phyloP scores from a whole-genome alignment of 2,113 vertebrate species.

The Arizona elegans region DNA sequence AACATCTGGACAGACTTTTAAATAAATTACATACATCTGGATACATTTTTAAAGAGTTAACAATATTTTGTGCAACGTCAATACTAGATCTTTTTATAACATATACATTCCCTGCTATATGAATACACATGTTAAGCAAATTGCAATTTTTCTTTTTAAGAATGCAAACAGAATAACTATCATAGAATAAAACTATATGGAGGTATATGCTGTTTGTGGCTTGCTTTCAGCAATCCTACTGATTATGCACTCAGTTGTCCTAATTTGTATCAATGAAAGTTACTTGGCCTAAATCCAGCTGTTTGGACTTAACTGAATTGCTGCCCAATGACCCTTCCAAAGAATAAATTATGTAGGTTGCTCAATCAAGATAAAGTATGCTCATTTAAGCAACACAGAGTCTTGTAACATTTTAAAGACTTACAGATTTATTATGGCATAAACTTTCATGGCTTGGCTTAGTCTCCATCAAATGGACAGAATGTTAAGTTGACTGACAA shows the following conservation, averaged over 20 bases:
- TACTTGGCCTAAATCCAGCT: conserved; percentile 11
- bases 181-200: neutral
- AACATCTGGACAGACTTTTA: neutral
- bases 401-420: neutral
- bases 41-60: neutral
- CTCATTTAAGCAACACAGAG: neutral
- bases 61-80: neutral
- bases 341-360: conserved; percentile 22
- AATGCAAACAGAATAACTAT: neutral
- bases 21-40: neutral
- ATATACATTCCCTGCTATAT: neutral
- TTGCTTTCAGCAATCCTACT: neutral
- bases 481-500: neutral
- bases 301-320: conserved; percentile 23
- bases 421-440: neutral
- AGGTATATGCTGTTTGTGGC: neutral
- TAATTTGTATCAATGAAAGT: conserved; percentile 2
- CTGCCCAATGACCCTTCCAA: conserved; percentile 11
- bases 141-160: neutral
- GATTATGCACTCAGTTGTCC: neutral
- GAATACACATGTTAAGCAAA: neutral
- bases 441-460: neutral
- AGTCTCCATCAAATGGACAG: neutral
- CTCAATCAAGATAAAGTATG: conserved; percentile 3
- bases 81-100: neutral